Conservation (phyloP, 1,140 invertebrate genomes). For the Ips nitidus region DNA sequence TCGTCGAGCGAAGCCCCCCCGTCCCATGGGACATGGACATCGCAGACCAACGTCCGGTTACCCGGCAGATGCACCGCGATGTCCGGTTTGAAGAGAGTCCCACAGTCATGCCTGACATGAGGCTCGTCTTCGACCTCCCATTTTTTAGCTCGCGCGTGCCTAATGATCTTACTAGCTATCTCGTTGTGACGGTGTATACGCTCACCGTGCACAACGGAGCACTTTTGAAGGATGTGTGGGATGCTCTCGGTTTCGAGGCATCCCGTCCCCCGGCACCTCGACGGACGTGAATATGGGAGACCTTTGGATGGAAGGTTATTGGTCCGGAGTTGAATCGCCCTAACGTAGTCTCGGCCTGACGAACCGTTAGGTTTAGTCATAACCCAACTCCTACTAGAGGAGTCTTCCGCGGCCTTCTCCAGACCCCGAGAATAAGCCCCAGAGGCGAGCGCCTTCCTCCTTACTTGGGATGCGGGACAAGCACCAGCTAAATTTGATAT, state of each 20-base stretch:
- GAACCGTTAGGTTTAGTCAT: too few species aligned
- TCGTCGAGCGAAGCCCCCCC: not conserved
- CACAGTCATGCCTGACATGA: slow-evolving; percentile 7
- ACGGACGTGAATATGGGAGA: not conserved
- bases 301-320: not conserved
- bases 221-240: slow-evolving; percentile 35
- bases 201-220: slow-evolving; percentile 26
- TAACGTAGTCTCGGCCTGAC: too few species aligned
- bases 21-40: not conserved
- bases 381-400: too few species aligned
- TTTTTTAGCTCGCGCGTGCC: not conserved
- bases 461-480: too few species aligned
- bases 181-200: slow-evolving; percentile 34
- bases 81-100: not conserved
- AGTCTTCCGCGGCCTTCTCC: too few species aligned
- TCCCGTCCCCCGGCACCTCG: not conserved
- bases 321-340: not conserved
- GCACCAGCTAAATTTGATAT: too few species aligned
- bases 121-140: slow-evolving; percentile 20
- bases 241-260: slow-evolving; percentile 3
- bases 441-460: too few species aligned
- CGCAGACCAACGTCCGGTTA: not conserved
- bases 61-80: not conserved
- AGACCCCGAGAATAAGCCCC: too few species aligned
- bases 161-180: slow-evolving; percentile 10